Evolutionary conservation across 2,113 vertebrate species (phyloP), one percentile per base, ranked within the genome.

Genomic region (Percopsis transmontana): DNA sequence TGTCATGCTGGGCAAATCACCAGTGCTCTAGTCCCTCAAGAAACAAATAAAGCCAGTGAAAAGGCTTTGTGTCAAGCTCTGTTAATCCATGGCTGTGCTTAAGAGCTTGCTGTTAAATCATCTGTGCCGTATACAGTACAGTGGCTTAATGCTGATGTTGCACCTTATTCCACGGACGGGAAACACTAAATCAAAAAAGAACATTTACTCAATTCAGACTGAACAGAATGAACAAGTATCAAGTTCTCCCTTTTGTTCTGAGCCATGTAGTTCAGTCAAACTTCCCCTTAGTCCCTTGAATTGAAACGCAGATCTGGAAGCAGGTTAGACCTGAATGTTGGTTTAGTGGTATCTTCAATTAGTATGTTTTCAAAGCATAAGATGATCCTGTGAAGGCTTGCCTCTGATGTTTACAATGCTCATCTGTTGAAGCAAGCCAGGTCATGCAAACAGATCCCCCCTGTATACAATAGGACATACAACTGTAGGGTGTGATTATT

Each of bases 51-150:
- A 85, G 76, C 74, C 74, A 65, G 83, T 77, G 72, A 82, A 84
- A 88, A 84, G 81, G 76, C 80, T 89, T 89, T 87, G 72, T 85
- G 84, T 88, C 88, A 85, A 81, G 76, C 80, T 84, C 83, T 69
- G 83, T 87, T 87, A 88, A 87, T 88, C 87, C 79, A 62, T 48
- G 72, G 74, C 82, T 81, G 68, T n/a, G 66, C 77, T 83, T 85
- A 77, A 83, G 76, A 82, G 77, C 71, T 74, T 62, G 61, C 72
- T 81, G 87, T 77, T 87, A 85, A 87, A 81, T 87, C 80, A 82
- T 87, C 70, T 82, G 79, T 82, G 83, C 38, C 74, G 77, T 71
- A 68, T 81, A 85, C 81, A 76, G 72, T 53, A 59, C 78, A 71
- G 63, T 70, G 68, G 75, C 80, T 84, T 66, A 79, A 79, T 83